These are phyloP conservation scores for Eurosta solidaginis DNA, from an alignment of 1,140 invertebrate genomes.

Conservation along the genomic window DNA sequence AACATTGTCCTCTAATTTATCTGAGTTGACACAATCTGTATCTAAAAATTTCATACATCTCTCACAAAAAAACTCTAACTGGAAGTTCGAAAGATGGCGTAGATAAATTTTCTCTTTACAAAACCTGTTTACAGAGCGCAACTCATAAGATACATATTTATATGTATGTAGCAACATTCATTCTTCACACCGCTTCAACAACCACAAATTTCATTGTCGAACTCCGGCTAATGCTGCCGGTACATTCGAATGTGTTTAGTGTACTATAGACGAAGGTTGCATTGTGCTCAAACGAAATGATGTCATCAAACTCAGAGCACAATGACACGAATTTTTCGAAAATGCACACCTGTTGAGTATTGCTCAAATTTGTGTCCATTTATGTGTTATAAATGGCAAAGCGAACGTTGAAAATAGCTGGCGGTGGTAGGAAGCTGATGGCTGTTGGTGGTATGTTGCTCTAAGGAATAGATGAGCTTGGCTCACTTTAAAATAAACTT, in stretches of 20 bases:
- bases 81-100: background rate
- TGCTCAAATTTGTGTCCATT: background rate
- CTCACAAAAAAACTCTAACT: background rate
- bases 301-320: slow-evolving; percentile 18
- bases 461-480: background rate
- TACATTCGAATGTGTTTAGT: background rate
- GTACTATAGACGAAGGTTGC: background rate
- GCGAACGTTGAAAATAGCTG: background rate
- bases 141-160: background rate
- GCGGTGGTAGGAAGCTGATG: background rate
- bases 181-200: background rate
- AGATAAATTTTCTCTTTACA: background rate
- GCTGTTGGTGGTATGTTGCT: background rate
- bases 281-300: background rate
- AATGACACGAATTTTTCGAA: slow-evolving; percentile 21
- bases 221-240: background rate
- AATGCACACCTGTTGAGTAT: slow-evolving; percentile 3
- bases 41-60: background rate
- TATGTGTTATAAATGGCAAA: background rate
- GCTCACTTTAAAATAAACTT: no score
- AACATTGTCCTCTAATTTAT: background rate
- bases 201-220: background rate
- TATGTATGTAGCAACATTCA: background rate
- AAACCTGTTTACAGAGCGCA: background rate
- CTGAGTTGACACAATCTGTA: background rate